Conservation (phyloP, 2,888 invertebrate species). For the Diogma glabrata region DNA sequence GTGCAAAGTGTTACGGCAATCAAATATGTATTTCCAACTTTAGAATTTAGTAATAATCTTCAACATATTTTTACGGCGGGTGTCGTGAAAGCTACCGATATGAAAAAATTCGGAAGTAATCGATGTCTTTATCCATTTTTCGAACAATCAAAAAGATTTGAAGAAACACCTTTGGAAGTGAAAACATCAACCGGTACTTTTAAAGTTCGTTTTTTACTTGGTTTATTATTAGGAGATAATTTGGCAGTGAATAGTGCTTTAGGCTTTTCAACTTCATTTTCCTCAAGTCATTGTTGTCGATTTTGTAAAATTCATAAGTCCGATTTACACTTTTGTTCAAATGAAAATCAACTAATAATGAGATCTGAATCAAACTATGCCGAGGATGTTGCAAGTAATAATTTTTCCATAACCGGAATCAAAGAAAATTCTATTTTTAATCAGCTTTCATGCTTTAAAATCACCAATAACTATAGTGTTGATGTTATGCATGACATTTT, state of each 20-base stretch:
- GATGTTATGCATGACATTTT: conserved; percentile 9
- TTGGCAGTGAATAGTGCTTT: not conserved
- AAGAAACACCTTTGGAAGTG: conserved; percentile 12
- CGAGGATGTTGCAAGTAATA: not conserved
- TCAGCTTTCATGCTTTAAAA: conserved; percentile 1
- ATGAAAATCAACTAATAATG: not conserved
- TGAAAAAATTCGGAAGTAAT: not conserved
- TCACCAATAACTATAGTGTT: not conserved
- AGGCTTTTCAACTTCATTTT: not conserved
- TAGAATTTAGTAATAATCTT: not conserved
- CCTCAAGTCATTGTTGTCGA: not conserved
- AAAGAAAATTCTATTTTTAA: conserved; percentile 7
- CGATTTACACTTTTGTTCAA: not conserved
- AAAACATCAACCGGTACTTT: conserved; percentile 11
- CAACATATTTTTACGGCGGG: conserved; percentile 4
- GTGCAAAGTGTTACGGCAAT: not conserved
- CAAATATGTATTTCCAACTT: conserved; percentile 1
- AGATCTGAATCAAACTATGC: not conserved
- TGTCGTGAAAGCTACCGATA: conserved; percentile 1
- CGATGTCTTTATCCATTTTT: not conserved
- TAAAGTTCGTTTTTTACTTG: conserved; percentile 14
- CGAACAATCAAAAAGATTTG: conserved; percentile 4
- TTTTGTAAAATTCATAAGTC: not conserved
- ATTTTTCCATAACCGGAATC: not conserved
- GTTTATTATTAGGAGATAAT: not conserved